Evolutionary conservation across 30 jellyfish, hydroid and myxozoan species (phyloP), one percentile per base, ranked within the genome.

Genomic region (Hydractinia symbiolongicarpus): DNA sequence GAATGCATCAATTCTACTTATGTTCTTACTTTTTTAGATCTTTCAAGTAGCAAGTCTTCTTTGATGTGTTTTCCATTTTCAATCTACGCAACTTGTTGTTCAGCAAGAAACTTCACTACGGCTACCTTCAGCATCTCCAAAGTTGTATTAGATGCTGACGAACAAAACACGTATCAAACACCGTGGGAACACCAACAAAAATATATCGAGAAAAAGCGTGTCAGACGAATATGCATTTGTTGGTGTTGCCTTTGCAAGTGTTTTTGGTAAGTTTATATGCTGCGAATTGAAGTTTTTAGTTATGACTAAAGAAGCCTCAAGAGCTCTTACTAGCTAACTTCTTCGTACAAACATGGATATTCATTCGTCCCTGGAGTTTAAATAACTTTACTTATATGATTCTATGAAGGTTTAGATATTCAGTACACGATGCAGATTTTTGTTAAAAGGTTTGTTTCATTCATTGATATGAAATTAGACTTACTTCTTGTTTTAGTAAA

Each of bases 211-310:
- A 74, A 74, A 55, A 55, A 74, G 67, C 71, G 54, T 9, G 13
- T 16, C 13, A 74, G 54, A 67, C 58, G 61, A 49, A 55, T 74
- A 74, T 74, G 83, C 54, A 44, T 74, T 6, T 74, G 83, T 50
- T 74, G 83, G 83, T 74, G 83, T 58, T 74, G 83, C 40, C 83
- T 74, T 6, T 74, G 83, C 68, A 74, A 66, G 9, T 74, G 83
- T 10, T 50, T 74, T 5, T 74, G 61, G 83, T 74, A 50, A 30
- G 83, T 50, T 4, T 30, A 30, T 30, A 30, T 30, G 44, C 44
- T 30, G 44, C 44, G 2, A 30, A 30, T 30, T 30, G 2, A 30
- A 1, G 44, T 30, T 30, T 1, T 30, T 30, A 30, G 44, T 30
- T 30, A 30, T 30, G 44, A 30, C 44, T 30, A 2, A 30, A 30